A percentile compares a stretch with the other conserved stretches of the same genome.
phyloP scores from a whole-genome alignment of 2,888 invertebrate genomes.

The Cheilosia impressa region DNA sequence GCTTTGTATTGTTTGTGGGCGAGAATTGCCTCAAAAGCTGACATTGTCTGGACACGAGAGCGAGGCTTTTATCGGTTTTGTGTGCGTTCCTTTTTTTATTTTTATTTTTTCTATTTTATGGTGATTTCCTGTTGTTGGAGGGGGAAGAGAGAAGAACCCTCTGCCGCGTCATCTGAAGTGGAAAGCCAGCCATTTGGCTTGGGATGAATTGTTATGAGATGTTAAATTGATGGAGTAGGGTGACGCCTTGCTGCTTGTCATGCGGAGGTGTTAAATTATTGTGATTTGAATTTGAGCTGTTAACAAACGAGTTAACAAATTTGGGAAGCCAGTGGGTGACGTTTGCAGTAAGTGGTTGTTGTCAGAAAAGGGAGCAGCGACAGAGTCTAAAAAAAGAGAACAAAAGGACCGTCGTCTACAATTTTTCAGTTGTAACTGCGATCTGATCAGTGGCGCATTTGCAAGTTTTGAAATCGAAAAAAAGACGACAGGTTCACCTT shows the following conservation, averaged over 20 bases:
- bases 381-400: too few relatives aligned
- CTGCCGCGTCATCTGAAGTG: slow-evolving; percentile 41
- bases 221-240: slow-evolving; percentile 10
- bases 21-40: slow-evolving; percentile 60
- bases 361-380: too few relatives aligned
- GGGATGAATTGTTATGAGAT: slow-evolving; percentile 51
- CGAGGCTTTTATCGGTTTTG: slow-evolving; percentile 12
- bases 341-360: too few relatives aligned
- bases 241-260: slow-evolving; percentile 29
- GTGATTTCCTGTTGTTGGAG: slow-evolving; percentile 14
- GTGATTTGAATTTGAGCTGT: slow-evolving; percentile 42
- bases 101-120: slow-evolving; percentile 30
- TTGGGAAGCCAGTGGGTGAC: too few relatives aligned
- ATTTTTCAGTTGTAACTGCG: too few relatives aligned
- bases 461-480: too few relatives aligned
- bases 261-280: slow-evolving; percentile 51
- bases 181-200: slow-evolving; percentile 51
- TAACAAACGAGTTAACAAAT: too few relatives aligned
- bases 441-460: too few relatives aligned
- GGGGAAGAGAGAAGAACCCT: neutral
- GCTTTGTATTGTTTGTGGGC: slow-evolving; percentile 9
- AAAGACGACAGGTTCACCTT: too few relatives aligned
- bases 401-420: too few relatives aligned
- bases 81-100: neutral
- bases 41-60: slow-evolving; percentile 63